Evolutionary conservation across 2,797 vertebrate genomes (phyloP).

Genomic region (Cetoscarus ocellatus): DNA sequence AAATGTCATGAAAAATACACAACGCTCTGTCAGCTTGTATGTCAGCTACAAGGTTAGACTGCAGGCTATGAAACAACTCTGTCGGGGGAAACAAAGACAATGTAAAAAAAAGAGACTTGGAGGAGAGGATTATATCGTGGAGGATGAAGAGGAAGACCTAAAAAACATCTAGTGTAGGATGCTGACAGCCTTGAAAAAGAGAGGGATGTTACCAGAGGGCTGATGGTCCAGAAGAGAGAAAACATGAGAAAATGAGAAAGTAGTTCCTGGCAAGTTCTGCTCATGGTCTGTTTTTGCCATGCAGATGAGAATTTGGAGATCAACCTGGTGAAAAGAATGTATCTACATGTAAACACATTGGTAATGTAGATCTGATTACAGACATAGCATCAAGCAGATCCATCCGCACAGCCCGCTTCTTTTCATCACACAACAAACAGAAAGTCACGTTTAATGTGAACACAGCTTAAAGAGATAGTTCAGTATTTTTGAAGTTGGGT

Average conservation of each 20-base stretch:
- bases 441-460: too few species aligned
- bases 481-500: too few species aligned
- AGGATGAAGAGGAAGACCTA: background rate
- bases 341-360: too few species aligned
- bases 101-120: background rate
- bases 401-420: too few species aligned
- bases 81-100: background rate
- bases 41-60: slow-evolving; percentile 10
- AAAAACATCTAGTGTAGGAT: background rate
- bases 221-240: background rate
- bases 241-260: background rate
- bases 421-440: too few species aligned
- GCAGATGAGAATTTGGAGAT: too few species aligned
- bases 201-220: background rate
- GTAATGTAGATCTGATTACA: too few species aligned
- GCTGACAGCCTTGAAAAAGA: background rate
- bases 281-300: too few species aligned
- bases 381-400: too few species aligned
- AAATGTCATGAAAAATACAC: slow-evolving; percentile 35
- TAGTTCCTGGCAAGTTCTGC: too few species aligned
- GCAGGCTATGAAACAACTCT: background rate
- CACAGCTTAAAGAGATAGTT: too few species aligned
- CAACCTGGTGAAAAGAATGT: too few species aligned
- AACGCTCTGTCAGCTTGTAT: slow-evolving; percentile 13
- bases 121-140: background rate